Conservation (phyloP, 2,113 vertebrate species). For the Gobiocypris rarus region DNA sequence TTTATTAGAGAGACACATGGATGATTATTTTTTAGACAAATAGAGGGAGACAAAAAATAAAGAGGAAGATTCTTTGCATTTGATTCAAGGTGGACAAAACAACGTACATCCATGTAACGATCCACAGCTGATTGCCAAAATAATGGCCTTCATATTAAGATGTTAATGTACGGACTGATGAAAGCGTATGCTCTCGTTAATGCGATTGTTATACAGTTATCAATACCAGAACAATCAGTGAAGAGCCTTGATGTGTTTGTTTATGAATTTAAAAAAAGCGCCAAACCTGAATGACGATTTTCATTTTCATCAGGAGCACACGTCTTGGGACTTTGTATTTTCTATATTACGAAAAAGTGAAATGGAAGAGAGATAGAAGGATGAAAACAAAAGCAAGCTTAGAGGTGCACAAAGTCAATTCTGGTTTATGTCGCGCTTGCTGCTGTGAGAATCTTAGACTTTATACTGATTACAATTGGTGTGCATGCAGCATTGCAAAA, state of each 20-base stretch:
- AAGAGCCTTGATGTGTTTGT: constrained; percentile 53
- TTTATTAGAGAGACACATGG: constrained; percentile 49
- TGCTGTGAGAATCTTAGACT: not conserved
- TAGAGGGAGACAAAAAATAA: constrained; percentile 47
- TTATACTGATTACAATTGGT: not conserved
- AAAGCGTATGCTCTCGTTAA: constrained; percentile 53
- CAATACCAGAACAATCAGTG: constrained; percentile 53
- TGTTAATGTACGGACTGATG: constrained; percentile 60
- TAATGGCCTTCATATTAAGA: constrained; percentile 60
- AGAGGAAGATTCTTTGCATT: constrained; percentile 43
- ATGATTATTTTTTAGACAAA: constrained; percentile 59
- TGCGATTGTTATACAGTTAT: constrained; percentile 55
- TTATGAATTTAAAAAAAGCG: constrained; percentile 40
- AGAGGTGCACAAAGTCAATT: not conserved
- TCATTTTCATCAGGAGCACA: not conserved
- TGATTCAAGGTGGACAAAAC: constrained; percentile 52
- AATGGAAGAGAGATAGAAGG: not conserved
- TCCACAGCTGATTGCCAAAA: constrained; percentile 43
- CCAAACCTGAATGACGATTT: not conserved
- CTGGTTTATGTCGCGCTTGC: not conserved
- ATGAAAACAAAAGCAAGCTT: not conserved
- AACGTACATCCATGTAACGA: constrained; percentile 34
- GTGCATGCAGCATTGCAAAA: not conserved
- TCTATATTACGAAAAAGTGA: not conserved
- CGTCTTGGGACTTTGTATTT: not conserved